Evolutionary conservation across 2,888 invertebrate genomes (phyloP).

Genomic region (Philereme transversata): DNA sequence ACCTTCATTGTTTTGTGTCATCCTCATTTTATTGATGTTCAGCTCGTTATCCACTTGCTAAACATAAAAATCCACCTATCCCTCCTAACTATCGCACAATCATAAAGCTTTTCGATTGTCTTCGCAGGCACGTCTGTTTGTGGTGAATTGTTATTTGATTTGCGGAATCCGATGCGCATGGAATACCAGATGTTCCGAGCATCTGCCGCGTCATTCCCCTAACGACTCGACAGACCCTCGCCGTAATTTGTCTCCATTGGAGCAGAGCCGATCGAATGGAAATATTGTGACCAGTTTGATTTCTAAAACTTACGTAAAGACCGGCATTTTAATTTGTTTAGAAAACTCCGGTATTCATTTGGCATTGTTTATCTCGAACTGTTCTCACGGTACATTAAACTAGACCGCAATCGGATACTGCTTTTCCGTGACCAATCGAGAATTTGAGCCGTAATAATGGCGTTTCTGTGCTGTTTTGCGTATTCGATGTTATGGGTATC

Average conservation of each 20-base stretch:
- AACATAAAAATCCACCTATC: slow-evolving; percentile 33
- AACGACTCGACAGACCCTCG: slow-evolving; percentile 45
- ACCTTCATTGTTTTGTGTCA: slow-evolving; percentile 78
- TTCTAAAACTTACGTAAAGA: slow-evolving; percentile 38
- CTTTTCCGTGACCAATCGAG: slow-evolving; percentile 52
- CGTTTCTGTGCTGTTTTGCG: slow-evolving; percentile 40
- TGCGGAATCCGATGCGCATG: slow-evolving; percentile 41
- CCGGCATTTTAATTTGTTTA: slow-evolving; percentile 39
- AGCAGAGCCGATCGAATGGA: slow-evolving; percentile 41
- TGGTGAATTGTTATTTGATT: slow-evolving; percentile 35
- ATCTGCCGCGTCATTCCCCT: slow-evolving; percentile 63
- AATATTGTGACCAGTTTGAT: slow-evolving; percentile 40
- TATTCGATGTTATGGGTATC: slow-evolving; percentile 48
- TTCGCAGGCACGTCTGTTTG: slow-evolving; percentile 28
- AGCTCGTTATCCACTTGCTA: slow-evolving; percentile 48
- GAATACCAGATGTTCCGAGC: slow-evolving; percentile 46
- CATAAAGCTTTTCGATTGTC: slow-evolving; percentile 27
- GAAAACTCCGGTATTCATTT: slow-evolving; percentile 35
- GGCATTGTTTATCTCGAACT: slow-evolving; percentile 40
- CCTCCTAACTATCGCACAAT: slow-evolving; percentile 27
- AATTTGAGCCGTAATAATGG: slow-evolving; percentile 46
- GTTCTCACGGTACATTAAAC: slow-evolving; percentile 54
- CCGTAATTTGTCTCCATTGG: slow-evolving; percentile 57
- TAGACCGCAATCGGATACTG: slow-evolving; percentile 47
- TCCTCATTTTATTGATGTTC: slow-evolving; percentile 61